A percentile compares a stretch with the other conserved stretches of the same genome.
Evolutionary conservation across 2,113 vertebrate genomes (phyloP).

Genomic region (human): DNA sequence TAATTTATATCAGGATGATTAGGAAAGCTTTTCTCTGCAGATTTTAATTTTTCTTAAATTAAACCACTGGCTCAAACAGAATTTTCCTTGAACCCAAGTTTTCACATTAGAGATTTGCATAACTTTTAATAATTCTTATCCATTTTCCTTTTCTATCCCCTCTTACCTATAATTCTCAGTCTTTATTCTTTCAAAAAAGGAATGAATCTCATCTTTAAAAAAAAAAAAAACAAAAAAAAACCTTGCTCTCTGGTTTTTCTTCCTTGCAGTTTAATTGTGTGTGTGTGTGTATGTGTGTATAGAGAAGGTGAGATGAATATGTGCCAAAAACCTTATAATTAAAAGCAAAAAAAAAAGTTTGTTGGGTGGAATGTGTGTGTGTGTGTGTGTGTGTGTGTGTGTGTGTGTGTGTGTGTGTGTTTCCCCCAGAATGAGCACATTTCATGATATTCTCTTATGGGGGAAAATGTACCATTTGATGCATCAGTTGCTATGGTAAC

Average conservation of each 20-base stretch:
- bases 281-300: background rate
- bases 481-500: constrained; percentile 37
- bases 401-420: too few species aligned
- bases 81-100: constrained; percentile 31
- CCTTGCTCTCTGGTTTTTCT: background rate
- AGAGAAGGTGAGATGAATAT: background rate
- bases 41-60: constrained; percentile 31
- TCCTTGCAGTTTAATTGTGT: background rate
- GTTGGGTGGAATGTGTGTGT: background rate
- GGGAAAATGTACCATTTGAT: constrained; percentile 35
- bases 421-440: background rate
- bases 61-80: background rate
- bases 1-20: constrained; percentile 39
- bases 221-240: background rate
- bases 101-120: background rate
- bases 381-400: too few species aligned
- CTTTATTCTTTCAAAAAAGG: background rate
- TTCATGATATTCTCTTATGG: constrained; percentile 30
- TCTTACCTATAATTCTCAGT: constrained; percentile 1
- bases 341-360: background rate
- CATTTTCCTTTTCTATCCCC: background rate
- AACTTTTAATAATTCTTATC: background rate
- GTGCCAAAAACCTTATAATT: background rate
- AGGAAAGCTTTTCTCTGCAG: constrained; percentile 34
- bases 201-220: background rate